Conservation (phyloP, 1,140 invertebrate species). For the Drosophila bocki region DNA sequence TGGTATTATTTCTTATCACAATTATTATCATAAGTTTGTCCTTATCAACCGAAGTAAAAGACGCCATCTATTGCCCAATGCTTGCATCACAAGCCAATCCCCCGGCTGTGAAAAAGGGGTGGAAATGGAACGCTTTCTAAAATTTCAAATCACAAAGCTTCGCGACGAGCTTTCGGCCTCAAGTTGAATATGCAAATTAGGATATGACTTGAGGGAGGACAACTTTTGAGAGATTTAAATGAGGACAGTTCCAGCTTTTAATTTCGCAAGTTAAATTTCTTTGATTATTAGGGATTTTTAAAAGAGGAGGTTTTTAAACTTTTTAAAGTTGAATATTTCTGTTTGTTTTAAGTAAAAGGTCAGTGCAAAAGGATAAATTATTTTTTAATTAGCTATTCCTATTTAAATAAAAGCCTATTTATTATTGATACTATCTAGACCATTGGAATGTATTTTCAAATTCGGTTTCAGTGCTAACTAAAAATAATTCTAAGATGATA, state of each 20-base stretch:
- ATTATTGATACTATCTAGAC: too few relatives aligned
- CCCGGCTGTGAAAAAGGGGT: slow-evolving; percentile 8
- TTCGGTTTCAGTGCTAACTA: too few relatives aligned
- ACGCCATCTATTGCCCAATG: slow-evolving; percentile 58
- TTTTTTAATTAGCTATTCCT: too few relatives aligned
- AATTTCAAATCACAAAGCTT: slow-evolving; percentile 74
- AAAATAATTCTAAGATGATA: too few relatives aligned
- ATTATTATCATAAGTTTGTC: slow-evolving; percentile 8
- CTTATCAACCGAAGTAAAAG: neutral
- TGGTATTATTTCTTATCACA: slow-evolving; percentile 9
- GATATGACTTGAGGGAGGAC: slow-evolving; percentile 29
- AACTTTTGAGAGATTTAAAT: neutral
- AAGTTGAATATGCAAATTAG: slow-evolving; percentile 36
- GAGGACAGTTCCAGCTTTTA: slow-evolving; percentile 12
- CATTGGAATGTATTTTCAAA: too few relatives aligned
- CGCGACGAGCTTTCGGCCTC: slow-evolving; percentile 43
- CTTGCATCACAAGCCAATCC: slow-evolving; percentile 42
- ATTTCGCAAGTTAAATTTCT: neutral
- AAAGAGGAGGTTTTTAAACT: neutral
- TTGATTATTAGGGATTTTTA: neutral
- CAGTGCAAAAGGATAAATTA: too few relatives aligned
- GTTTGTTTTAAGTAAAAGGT: too few relatives aligned
- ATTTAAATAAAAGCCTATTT: too few relatives aligned
- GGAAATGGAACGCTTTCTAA: slow-evolving; percentile 67
- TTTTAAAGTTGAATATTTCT: too few relatives aligned